phyloP scores from a whole-genome alignment of 2,888 invertebrate genomes.

The Cenopis cana region DNA sequence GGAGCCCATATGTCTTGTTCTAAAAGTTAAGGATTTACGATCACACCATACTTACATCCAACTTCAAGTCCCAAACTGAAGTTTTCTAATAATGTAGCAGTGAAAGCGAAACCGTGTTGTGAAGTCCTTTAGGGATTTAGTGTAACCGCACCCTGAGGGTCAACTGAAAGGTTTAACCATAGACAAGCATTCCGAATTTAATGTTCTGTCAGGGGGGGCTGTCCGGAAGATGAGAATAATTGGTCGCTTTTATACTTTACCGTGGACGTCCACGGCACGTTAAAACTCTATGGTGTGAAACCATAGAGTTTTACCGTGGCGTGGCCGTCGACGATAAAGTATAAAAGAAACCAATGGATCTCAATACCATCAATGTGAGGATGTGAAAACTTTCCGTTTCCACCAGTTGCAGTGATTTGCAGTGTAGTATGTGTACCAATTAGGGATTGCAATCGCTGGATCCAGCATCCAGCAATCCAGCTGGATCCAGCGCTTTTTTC shows the following conservation, averaged over 20 bases:
- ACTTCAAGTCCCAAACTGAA: conserved; percentile 47
- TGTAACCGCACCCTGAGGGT: conserved; percentile 77
- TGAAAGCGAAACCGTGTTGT: conserved; percentile 80
- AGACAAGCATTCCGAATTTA: conserved; percentile 63
- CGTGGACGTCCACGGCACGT: background rate
- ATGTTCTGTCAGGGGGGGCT: conserved; percentile 16
- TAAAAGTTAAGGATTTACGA: conserved; percentile 38
- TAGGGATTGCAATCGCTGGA: no score
- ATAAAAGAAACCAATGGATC: no score
- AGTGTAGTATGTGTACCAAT: no score
- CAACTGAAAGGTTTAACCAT: conserved; percentile 79
- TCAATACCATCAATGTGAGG: no score
- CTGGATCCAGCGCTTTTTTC: no score
- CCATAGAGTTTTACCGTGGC: no score
- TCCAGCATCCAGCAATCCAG: no score
- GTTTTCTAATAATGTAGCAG: conserved; percentile 60
- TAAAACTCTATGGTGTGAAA: no score
- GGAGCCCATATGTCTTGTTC: conserved; percentile 20
- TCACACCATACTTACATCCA: conserved; percentile 35
- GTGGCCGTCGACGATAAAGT: no score
- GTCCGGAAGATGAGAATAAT: background rate
- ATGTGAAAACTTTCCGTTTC: no score
- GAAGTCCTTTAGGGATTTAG: conserved; percentile 72
- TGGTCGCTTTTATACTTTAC: background rate
- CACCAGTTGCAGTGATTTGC: no score